phyloP scores from a whole-genome alignment of 2,797 vertebrate species.

The Sebastolobus altivelis region DNA sequence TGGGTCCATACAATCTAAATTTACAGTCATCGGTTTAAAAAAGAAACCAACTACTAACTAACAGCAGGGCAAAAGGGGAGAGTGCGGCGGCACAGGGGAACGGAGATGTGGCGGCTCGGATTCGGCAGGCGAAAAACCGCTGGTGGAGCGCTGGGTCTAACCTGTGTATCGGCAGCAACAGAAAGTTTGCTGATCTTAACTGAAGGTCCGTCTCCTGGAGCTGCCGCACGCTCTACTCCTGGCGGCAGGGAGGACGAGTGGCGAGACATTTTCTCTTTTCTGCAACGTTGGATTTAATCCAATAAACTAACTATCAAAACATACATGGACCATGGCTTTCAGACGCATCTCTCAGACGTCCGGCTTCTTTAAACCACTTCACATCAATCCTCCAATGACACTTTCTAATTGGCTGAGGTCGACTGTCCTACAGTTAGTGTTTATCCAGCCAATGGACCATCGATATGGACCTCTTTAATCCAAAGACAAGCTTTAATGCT shows the following conservation, averaged over 20 bases:
- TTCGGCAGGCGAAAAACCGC: too few relatives aligned
- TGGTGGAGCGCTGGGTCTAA: neutral
- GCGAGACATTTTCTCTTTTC: neutral
- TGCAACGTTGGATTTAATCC: neutral
- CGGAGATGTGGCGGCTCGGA: neutral
- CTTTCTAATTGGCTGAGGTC: slow-evolving; percentile 39
- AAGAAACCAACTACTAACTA: neutral
- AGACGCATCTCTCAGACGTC: slow-evolving; percentile 24
- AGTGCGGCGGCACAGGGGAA: neutral
- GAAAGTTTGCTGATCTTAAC: neutral
- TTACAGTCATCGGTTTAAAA: neutral
- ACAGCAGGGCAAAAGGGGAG: neutral
- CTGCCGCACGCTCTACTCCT: neutral
- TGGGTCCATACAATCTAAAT: neutral
- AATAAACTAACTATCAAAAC: neutral
- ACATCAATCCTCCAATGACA: slow-evolving; percentile 12
- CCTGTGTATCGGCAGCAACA: neutral
- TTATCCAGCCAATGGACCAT: slow-evolving; percentile 27
- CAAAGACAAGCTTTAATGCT: slow-evolving; percentile 1
- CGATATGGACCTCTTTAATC: slow-evolving; percentile 26
- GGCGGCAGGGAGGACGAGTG: neutral
- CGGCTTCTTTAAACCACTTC: slow-evolving; percentile 25
- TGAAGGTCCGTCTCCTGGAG: neutral
- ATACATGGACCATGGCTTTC: neutral
- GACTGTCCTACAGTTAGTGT: slow-evolving; percentile 16